Evolutionary conservation across 1,140 invertebrate species (phyloP), one percentile per base, ranked within the genome.

Genomic region (Anastrepha ludens): DNA sequence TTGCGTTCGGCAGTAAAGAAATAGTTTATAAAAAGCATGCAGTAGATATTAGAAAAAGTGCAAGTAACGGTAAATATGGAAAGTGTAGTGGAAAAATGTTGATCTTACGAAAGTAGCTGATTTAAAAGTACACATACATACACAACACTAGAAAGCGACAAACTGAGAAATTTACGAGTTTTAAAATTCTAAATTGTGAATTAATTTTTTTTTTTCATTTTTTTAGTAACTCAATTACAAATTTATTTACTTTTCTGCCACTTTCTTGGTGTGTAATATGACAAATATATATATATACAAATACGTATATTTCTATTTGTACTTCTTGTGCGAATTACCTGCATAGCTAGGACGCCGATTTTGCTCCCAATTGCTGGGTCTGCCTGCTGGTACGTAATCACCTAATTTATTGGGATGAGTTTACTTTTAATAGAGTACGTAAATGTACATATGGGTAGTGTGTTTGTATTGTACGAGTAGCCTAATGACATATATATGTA

Each of bases 331-430:
- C 50, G 20, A 88, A 89, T 89, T 92, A 78, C 97, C 97, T 65
- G 97, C 97, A 92, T 96, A 97, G 90, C 96, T 96, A n/a, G 94
- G 94, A 91, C 96, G 94, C 90, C 96, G 95, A 89, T 94, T 94
- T 87, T 97, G 96, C 93, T 96, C 96, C 96, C 96, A 97, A 93
- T 97, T 97, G 90, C 96, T 97, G 62, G 97, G 97, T 92, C 96
- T 95, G 86, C 97, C 97, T 90, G 97, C 97, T 89, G 96, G 95
- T 91, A 95, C 91, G 94, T 94, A 94, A 94, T 95, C 91, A 90
- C 92, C 93, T 93, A 88, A 67, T 85, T 58, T 39, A 67, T 47
- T 87, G 86, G 65, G 50, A 87, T 81, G 74, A 81, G 74, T 81
- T 81, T 20, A 55, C 20, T 81, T 81, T 55, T 55, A 81, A 78